These are phyloP conservation scores for Argopecten irradians DNA, from an alignment of 1,140 invertebrate species.

Conservation along the genomic window DNA sequence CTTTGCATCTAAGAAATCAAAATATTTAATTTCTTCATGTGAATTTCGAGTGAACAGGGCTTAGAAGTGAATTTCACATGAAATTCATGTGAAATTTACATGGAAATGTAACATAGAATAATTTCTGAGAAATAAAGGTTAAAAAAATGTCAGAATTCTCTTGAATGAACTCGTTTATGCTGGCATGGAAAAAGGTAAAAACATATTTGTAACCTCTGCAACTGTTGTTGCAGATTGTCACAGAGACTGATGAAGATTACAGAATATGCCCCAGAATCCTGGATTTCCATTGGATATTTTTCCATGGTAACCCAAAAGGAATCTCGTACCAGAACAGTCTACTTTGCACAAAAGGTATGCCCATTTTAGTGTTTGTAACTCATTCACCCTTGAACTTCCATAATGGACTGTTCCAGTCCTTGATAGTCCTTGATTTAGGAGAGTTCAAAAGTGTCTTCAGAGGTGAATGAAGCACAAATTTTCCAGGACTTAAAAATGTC, in stretches of 20 bases:
- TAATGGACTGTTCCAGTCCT: no score
- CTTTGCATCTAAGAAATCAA: no score
- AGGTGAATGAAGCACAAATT: background rate
- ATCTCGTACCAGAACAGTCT: constrained; percentile 80
- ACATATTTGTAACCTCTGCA: background rate
- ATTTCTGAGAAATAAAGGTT: background rate
- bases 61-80: no score
- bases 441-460: no score
- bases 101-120: no score
- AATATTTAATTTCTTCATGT: no score
- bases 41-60: no score
- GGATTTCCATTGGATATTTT: constrained; percentile 83
- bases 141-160: background rate
- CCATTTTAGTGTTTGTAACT: background rate
- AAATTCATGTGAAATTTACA: no score
- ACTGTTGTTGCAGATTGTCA: constrained; percentile 68
- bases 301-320: constrained; percentile 79
- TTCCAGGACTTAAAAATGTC: no score
- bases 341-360: constrained; percentile 81
- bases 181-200: background rate
- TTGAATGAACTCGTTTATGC: background rate
- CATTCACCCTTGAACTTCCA: background rate
- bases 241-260: constrained; percentile 74
- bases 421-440: no score
- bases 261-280: constrained; percentile 80